Conservation (phyloP, 2,888 invertebrate genomes). For the Agrilus mali region DNA sequence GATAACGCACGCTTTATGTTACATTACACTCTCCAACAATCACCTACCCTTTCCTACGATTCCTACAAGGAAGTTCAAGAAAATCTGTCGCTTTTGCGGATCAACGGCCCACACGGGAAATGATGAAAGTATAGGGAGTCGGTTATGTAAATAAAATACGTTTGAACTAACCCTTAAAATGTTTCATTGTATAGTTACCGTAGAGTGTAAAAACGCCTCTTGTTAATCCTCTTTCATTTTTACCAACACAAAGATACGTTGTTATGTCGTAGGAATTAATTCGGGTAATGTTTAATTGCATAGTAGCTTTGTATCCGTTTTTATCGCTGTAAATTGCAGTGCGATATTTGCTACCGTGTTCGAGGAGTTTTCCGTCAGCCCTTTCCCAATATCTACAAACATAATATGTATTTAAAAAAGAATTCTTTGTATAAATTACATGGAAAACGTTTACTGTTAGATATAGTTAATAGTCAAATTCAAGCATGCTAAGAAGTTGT, state of each 20-base stretch:
- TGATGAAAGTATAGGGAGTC: too few species aligned
- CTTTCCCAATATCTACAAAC: slow-evolving; percentile 76
- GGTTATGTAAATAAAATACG: too few species aligned
- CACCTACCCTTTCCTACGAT: too few species aligned
- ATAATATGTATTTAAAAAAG: background rate
- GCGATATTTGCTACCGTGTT: slow-evolving; percentile 50
- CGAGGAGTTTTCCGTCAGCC: slow-evolving; percentile 60
- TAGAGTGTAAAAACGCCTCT: slow-evolving; percentile 58
- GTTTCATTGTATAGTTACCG: slow-evolving; percentile 34
- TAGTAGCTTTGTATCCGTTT: slow-evolving; percentile 53
- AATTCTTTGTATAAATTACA: background rate
- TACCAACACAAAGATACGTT: slow-evolving; percentile 72
- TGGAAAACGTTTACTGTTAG: too few species aligned
- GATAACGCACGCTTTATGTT: too few species aligned
- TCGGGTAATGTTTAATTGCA: slow-evolving; percentile 64
- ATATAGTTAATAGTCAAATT: too few species aligned
- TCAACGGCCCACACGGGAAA: too few species aligned
- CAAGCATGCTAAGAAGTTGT: too few species aligned
- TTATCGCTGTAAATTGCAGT: slow-evolving; percentile 42
- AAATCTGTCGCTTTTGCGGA: too few species aligned
- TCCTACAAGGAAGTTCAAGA: too few species aligned
- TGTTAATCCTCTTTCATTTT: slow-evolving; percentile 70
- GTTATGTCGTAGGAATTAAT: slow-evolving; percentile 56
- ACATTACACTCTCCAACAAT: too few species aligned
- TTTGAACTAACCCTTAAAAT: too few species aligned